Percentiles rank a stretch among this genome's conserved stretches.
Evolutionary conservation across 1,140 invertebrate species (phyloP).

Genomic region (Apis florea): DNA sequence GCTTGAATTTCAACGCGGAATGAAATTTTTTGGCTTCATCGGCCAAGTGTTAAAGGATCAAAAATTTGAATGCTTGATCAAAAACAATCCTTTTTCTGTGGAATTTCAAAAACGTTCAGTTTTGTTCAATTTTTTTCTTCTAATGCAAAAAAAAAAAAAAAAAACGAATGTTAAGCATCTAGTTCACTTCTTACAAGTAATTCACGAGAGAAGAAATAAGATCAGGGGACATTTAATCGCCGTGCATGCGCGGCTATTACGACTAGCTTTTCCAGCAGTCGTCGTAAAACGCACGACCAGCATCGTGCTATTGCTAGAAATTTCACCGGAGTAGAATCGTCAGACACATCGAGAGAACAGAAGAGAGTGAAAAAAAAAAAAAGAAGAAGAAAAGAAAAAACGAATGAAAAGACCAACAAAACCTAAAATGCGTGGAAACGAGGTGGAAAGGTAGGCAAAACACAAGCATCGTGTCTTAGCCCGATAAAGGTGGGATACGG

Average conservation of each 20-base stretch:
- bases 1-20: slow-evolving; percentile 13
- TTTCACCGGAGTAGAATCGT: neutral
- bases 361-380: no score
- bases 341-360: neutral
- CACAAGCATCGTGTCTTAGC: slow-evolving; percentile 32
- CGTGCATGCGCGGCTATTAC: neutral
- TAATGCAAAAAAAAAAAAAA: neutral
- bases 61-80: neutral
- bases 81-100: neutral
- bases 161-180: no score
- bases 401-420: neutral
- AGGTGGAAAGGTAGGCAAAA: slow-evolving; percentile 17
- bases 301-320: slow-evolving; percentile 4
- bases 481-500: slow-evolving; percentile 58
- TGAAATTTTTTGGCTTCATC: slow-evolving; percentile 38
- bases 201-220: slow-evolving; percentile 31
- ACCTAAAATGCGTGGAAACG: slow-evolving; percentile 12
- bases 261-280: neutral
- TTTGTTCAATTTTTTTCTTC: no score
- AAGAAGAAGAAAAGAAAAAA: neutral
- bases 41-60: slow-evolving; percentile 5
- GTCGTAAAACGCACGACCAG: slow-evolving; percentile 28
- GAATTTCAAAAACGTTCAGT: neutral
- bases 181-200: neutral
- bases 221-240: slow-evolving; percentile 46